phyloP scores from a whole-genome alignment of 2,888 invertebrate species.

The Pseudoips prasinana region DNA sequence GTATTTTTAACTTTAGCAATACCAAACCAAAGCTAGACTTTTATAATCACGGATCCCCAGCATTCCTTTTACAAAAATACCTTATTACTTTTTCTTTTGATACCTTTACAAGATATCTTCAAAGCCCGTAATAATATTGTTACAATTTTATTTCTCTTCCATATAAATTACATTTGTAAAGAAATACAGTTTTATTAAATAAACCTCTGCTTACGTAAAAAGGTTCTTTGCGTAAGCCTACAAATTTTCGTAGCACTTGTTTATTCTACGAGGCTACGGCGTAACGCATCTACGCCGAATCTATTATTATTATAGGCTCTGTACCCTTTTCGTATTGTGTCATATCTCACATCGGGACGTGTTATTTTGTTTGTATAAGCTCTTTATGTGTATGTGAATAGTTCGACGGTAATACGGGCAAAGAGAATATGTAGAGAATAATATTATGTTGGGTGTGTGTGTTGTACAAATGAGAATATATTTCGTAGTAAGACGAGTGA shows the following conservation, averaged over 20 bases:
- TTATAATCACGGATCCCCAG: too few species aligned
- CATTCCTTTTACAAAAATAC: too few species aligned
- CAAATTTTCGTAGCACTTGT: conserved; percentile 59
- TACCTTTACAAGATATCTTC: too few species aligned
- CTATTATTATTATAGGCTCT: conserved; percentile 41
- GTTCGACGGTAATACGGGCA: conserved; percentile 4
- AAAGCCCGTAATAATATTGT: too few species aligned
- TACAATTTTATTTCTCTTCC: too few species aligned
- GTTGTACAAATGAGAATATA: too few species aligned
- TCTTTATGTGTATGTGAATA: conserved; percentile 23
- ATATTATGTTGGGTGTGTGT: neutral
- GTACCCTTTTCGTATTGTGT: conserved; percentile 36
- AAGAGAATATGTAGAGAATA: conserved; percentile 1
- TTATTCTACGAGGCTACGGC: conserved; percentile 58
- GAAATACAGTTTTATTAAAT: conserved; percentile 33
- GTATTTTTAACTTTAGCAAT: too few species aligned
- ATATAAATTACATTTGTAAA: too few species aligned
- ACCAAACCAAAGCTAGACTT: too few species aligned
- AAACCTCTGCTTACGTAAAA: conserved; percentile 25
- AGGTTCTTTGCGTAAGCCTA: conserved; percentile 36
- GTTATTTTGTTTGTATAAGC: conserved; percentile 30
- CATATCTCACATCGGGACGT: conserved; percentile 32
- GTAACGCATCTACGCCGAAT: conserved; percentile 38
- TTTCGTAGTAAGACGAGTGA: too few species aligned
- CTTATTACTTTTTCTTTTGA: too few species aligned